phyloP scores from a whole-genome alignment of 2,888 invertebrate species.

The Euproctis similis region DNA sequence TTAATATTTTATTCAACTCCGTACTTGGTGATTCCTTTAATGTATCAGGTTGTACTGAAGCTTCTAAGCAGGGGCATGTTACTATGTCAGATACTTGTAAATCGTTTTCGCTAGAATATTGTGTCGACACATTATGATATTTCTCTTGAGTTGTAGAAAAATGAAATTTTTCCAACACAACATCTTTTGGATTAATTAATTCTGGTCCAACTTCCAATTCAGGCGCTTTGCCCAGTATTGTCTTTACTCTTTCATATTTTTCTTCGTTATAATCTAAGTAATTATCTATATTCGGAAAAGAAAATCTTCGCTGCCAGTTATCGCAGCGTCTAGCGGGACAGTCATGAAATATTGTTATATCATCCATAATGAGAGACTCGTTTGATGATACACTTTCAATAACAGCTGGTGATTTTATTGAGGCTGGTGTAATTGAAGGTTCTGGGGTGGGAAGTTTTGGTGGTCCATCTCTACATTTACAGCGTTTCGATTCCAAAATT shows the following conservation, averaged over 20 bases:
- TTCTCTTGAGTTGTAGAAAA: conserved; percentile 47
- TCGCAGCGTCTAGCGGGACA: conserved; percentile 42
- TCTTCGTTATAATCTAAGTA: conserved; percentile 56
- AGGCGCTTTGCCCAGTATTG: conserved; percentile 31
- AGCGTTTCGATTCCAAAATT: conserved; percentile 42
- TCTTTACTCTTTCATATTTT: conserved; percentile 45
- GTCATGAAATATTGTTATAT: conserved; percentile 33
- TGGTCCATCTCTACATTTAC: conserved; percentile 36
- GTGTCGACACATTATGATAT: conserved; percentile 42
- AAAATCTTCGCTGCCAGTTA: conserved; percentile 27
- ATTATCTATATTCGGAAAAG: conserved; percentile 40
- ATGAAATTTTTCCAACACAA: conserved; percentile 36
- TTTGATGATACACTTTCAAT: conserved; percentile 36
- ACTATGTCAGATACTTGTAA: conserved; percentile 21
- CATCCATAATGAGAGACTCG: conserved; percentile 40
- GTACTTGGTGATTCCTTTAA: conserved; percentile 17
- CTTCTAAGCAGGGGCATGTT: conserved; percentile 39
- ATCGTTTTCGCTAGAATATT: conserved; percentile 57
- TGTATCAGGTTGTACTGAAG: conserved; percentile 13
- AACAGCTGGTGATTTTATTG: conserved; percentile 4
- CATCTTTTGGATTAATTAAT: conserved; percentile 32
- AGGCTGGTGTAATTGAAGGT: conserved; percentile 8
- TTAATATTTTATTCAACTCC: conserved; percentile 27
- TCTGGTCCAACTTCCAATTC: conserved; percentile 19
- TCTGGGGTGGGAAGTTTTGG: conserved; percentile 3